Evolutionary conservation across 2,888 invertebrate species (phyloP), one percentile per base, ranked within the genome.

Genomic region (Pterostichus niger): DNA sequence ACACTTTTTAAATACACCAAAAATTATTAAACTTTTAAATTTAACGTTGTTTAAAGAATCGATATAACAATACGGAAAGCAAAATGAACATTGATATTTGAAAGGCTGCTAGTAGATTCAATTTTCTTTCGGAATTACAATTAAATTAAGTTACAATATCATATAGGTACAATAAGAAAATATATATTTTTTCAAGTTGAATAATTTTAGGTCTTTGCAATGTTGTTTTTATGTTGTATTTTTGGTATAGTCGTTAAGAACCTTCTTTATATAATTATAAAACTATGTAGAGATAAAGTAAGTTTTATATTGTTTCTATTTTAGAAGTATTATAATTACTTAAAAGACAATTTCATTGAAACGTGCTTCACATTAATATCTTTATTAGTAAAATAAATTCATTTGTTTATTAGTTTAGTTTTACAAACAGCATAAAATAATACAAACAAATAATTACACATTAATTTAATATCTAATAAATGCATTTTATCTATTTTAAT

Each of bases 11-110:
- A 64, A 35, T 64, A 64, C 31, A 35, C 6, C 35, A 35, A 40
- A 64, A 64, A 3, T 40, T 64, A n/a, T 64, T n/a, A 64, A 64
- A 31, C 33, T 61, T 61, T 56, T 17, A 17, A n/a, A 56, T 56
- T 4, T 56, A 56, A 56, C n/a, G 24, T 56, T 56, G 24, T 9
- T 64, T 35, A 64, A 64, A 35, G 64, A 64, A 35, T 3, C 5
- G 7, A 11, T 0, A 13, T 64, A 64, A 64, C 35, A 64, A 64
- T 64, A 35, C 7, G 2, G 11, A 24, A 59, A 61, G 61, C 11
- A 33, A 61, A 33, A 61, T 6, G 31, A 61, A 61, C 9, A 56
- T 17, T 10, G 56, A 56, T 24, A 5, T 35, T 59, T 31, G 0
- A 59, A 24, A 10, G 3, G 6, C 24, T 31, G 9, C 11, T 3